Percentiles rank a stretch among this genome's conserved stretches.
Conservation (phyloP, 2,797 vertebrate genomes). For the Catharus ustulatus region DNA sequence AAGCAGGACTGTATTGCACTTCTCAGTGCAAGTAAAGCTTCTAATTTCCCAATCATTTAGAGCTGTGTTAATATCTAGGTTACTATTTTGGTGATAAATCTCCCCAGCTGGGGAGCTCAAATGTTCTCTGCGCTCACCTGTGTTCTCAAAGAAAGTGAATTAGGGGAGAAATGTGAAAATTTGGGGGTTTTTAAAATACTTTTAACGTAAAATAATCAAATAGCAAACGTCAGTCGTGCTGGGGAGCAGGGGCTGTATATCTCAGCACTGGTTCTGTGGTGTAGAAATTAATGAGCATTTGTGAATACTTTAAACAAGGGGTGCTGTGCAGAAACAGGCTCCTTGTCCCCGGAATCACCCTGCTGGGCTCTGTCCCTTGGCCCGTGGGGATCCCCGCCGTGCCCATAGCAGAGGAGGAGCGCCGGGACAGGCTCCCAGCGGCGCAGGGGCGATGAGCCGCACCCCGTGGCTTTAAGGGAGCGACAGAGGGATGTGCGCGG, state of each 20-base stretch:
- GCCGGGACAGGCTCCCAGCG: not conserved
- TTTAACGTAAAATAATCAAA: not conserved
- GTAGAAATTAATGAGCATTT: not conserved
- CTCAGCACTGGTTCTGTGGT: not conserved
- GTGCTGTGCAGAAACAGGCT: not conserved
- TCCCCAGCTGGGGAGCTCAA: not conserved
- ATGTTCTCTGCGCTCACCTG: not conserved
- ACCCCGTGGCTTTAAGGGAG: not conserved
- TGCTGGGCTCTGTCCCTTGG: not conserved
- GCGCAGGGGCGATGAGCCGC: too few relatives aligned
- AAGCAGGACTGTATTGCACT: not conserved
- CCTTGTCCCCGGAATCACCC: not conserved
- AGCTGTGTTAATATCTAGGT: not conserved
- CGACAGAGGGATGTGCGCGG: accelerated
- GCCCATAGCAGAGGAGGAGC: not conserved
- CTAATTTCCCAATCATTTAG: not conserved
- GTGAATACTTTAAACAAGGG: not conserved
- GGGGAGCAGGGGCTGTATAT: not conserved
- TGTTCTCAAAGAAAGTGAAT: not conserved
- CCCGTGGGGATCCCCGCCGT: not conserved
- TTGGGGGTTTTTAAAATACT: accelerated
- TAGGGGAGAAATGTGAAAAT: not conserved
- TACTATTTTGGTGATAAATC: not conserved
- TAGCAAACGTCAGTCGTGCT: not conserved
- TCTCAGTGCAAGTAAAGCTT: not conserved